Conservation (phyloP, 2,888 invertebrate species). For the Spodoptera picta region DNA sequence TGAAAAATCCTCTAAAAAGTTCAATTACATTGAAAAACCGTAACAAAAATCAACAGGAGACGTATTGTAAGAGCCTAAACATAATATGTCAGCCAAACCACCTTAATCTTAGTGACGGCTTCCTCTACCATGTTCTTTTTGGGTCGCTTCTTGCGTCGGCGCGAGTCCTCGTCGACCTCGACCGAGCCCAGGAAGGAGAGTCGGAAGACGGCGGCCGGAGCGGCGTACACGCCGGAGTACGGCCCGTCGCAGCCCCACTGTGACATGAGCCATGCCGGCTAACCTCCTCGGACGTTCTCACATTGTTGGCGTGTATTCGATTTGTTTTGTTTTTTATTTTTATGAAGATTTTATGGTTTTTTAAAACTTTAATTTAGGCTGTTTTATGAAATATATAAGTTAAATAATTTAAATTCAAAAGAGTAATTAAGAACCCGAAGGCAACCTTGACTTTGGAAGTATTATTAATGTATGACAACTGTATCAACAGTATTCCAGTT, state of each 20-base stretch:
- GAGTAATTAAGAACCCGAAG: no score
- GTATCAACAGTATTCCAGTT: no score
- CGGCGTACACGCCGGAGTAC: constrained; percentile 87
- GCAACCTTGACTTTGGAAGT: no score
- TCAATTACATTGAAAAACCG: background rate
- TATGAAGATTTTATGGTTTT: background rate
- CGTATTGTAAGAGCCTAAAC: constrained; percentile 39
- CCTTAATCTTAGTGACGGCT: constrained; percentile 95
- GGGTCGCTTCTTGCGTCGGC: constrained; percentile 92
- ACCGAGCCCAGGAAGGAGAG: constrained; percentile 95
- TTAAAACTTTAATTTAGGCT: no score
- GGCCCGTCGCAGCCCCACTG: constrained; percentile 85
- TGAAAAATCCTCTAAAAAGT: background rate
- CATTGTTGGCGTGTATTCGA: constrained; percentile 51
- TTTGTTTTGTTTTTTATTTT: constrained; percentile 36
- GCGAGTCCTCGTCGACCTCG: constrained; percentile 94
- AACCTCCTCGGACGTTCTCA: constrained; percentile 75
- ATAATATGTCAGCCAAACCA: constrained; percentile 82
- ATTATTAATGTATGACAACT: no score
- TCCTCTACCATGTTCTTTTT: constrained; percentile 97
- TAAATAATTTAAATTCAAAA: no score
- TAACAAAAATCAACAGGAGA: constrained; percentile 33
- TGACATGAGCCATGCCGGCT: constrained; percentile 71
- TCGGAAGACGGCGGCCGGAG: constrained; percentile 93
- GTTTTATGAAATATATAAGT: no score